These are phyloP conservation scores for Agrotis puta DNA, from an alignment of 2,888 invertebrate genomes.

Conservation along the genomic window DNA sequence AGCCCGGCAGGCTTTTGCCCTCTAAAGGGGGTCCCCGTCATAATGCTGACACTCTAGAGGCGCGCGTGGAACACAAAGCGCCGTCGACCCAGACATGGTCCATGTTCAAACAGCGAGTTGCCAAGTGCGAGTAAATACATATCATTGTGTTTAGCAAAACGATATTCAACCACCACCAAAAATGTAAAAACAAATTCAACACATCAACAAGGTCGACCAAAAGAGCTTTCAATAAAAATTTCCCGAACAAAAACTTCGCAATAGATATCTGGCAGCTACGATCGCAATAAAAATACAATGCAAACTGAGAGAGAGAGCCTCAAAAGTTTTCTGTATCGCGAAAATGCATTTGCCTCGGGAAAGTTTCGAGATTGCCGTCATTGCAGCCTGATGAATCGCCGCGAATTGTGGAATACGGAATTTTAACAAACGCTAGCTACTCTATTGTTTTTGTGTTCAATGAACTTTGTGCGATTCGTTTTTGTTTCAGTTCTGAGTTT, in stretches of 20 bases:
- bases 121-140: too few relatives aligned
- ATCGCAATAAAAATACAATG: constrained; percentile 76
- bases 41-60: too few relatives aligned
- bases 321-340: constrained; percentile 79
- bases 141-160: background rate
- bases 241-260: constrained; percentile 59
- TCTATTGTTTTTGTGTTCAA: constrained; percentile 73
- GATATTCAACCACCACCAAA: constrained; percentile 3
- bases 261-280: constrained; percentile 66
- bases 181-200: constrained; percentile 32
- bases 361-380: constrained; percentile 83
- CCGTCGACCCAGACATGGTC: too few relatives aligned
- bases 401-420: constrained; percentile 72
- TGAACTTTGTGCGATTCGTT: constrained; percentile 68
- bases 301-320: constrained; percentile 67
- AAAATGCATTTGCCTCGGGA: constrained; percentile 83
- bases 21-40: too few relatives aligned
- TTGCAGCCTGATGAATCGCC: constrained; percentile 78
- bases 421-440: constrained; percentile 65
- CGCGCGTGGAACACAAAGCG: too few relatives aligned
- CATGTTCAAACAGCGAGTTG: too few relatives aligned
- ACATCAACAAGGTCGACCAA: constrained; percentile 45
- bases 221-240: constrained; percentile 55
- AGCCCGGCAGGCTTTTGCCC: too few relatives aligned
- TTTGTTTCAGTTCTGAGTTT: constrained; percentile 59